Percentiles rank a stretch among this genome's conserved stretches.
Conservation (phyloP, 2,113 vertebrate genomes). For the Bettongia penicillata region DNA sequence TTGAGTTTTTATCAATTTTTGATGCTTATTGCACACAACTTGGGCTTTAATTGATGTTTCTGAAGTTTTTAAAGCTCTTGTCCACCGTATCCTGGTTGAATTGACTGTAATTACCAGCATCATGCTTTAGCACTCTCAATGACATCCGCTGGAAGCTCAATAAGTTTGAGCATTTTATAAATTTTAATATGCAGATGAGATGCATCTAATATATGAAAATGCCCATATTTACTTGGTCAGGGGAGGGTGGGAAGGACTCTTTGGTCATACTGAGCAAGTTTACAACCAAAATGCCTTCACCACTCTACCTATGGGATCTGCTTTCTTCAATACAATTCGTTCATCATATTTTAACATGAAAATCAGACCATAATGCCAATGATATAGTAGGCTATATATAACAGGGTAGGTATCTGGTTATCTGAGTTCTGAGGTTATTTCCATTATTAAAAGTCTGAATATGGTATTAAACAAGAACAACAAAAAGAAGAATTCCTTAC, state of each 20-base stretch:
- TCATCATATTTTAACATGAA: conserved; percentile 29
- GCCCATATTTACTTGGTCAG: neutral
- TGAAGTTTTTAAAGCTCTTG: conserved; percentile 89
- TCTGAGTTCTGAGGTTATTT: neutral
- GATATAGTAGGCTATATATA: neutral
- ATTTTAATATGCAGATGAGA: neutral
- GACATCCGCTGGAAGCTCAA: conserved; percentile 58
- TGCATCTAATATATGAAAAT: neutral
- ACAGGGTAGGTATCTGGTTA: neutral
- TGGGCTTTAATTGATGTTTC: conserved; percentile 91
- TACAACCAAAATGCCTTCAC: neutral
- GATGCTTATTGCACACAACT: conserved; percentile 91
- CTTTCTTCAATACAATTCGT: rapidly evolving
- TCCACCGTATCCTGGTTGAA: conserved; percentile 85
- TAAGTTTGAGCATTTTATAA: conserved; percentile 67
- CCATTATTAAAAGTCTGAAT: conserved; percentile 27
- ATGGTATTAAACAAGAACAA: neutral
- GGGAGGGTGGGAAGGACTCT: neutral
- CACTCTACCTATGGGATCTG: neutral
- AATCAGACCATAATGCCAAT: neutral
- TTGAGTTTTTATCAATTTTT: conserved; percentile 92
- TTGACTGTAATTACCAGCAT: conserved; percentile 84
- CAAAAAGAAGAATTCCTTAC: conserved; percentile 26
- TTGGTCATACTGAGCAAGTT: neutral
- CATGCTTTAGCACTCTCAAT: conserved; percentile 69